Conservation (phyloP, 2,888 invertebrate genomes). For the Tipula unca region DNA sequence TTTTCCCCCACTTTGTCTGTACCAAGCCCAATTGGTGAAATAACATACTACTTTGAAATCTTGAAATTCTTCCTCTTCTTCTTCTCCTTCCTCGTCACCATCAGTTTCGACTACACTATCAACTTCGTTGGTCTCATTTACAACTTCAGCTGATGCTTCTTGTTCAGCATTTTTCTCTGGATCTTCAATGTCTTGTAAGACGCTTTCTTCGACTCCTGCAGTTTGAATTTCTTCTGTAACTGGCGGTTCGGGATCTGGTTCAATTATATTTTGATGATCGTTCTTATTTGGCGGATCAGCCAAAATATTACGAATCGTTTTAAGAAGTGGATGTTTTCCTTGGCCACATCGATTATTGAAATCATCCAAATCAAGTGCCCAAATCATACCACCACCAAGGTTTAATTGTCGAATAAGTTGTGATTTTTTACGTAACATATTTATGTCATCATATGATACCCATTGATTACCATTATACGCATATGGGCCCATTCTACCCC, state of each 20-base stretch:
- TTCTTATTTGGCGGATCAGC: constrained; percentile 42
- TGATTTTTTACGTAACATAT: constrained; percentile 70
- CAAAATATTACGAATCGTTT: constrained; percentile 64
- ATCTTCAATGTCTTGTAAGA: not conserved
- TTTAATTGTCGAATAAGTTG: constrained; percentile 66
- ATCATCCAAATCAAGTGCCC: constrained; percentile 85
- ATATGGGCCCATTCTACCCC: constrained; percentile 76
- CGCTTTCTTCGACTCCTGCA: not conserved
- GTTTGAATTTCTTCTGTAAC: constrained; percentile 27
- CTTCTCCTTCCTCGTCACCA: constrained; percentile 23
- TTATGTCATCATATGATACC: constrained; percentile 82
- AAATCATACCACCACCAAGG: constrained; percentile 83
- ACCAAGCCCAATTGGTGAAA: constrained; percentile 94
- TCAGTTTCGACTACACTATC: constrained; percentile 30
- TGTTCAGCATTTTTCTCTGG: not conserved
- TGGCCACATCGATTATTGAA: constrained; percentile 71
- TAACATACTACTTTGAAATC: constrained; percentile 79
- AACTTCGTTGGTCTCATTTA: not conserved
- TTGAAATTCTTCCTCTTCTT: constrained; percentile 21
- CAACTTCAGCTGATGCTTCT: not conserved
- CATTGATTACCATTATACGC: constrained; percentile 82
- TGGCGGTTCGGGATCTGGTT: not conserved
- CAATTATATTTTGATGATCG: constrained; percentile 23
- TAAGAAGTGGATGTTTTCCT: constrained; percentile 71
- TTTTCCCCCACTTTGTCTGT: constrained; percentile 73